Base-by-base conservation (phyloP, 2,888 invertebrate genomes). In the Amphipyra berbera region DNA sequence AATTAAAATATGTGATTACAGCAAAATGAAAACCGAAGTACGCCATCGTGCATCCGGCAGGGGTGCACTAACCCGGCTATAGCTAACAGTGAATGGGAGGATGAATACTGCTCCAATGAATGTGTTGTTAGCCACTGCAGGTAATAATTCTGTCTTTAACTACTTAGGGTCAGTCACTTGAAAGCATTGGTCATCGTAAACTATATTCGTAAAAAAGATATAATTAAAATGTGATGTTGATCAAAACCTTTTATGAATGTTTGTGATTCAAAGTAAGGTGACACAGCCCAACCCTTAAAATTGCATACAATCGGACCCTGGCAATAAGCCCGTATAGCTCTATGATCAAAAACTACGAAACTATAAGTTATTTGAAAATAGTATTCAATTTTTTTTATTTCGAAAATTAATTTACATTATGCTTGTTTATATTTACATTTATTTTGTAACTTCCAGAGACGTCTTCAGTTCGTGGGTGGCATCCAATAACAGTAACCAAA, bases 41-140 rank as follows among this genome's bases (percentile, higher is more conserved):
- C 91, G 63, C 85, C 93, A 58, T 96, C 97, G 63, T 98, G 98
- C 93, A 97, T 98, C 84, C 97, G 98, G 68, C 97, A 97, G 84
- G 98, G 98, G 77, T 99, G 99, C 92, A 97, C 97, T 72, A 99
- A 99, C 94, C 97, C 97, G 46, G 98, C 98, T 73, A 97, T 98
- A 82, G 96, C 98, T 76, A 98, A 98, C 95, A 97, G 97, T 73
- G 98, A 98, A 93, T 99, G 99, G 99, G 99, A 99, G 91, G 98
- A 98, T 89, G 99, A 99, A 91, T 99, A 98, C 92, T 99, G 99
- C 95, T 98, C 98, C 93, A 98, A 98, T 93, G 98, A 99, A 92
- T 99, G 99, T 95, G 99, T 99, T 74, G 98, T 98, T 89, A 97
- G 97, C 90, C 99, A 99, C 93, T 99, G 99, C 97, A 97, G 98